These are phyloP conservation scores for Vespertilio murinus DNA, from an alignment of 2,797 vertebrate genomes.

Conservation along the genomic window DNA sequence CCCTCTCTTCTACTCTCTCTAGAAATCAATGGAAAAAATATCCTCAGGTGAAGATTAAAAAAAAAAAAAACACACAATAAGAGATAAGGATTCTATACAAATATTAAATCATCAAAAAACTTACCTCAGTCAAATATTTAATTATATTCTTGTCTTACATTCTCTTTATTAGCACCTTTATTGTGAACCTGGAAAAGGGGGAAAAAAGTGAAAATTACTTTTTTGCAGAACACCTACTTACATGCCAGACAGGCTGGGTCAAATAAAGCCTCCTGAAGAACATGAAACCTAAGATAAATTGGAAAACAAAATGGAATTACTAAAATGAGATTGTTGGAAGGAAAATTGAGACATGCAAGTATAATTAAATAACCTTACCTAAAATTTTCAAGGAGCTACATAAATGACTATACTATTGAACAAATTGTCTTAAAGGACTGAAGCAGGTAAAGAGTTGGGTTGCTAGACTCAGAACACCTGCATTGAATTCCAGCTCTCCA, in stretches of 20 bases:
- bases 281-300: background rate
- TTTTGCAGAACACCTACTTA: background rate
- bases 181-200: slow-evolving; percentile 48
- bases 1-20: no score
- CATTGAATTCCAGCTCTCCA: background rate
- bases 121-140: slow-evolving; percentile 72
- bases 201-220: slow-evolving; percentile 42
- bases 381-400: background rate
- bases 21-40: no score
- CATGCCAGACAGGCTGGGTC: background rate
- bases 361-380: background rate
- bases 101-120: slow-evolving; percentile 37
- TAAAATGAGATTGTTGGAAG: background rate
- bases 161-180: slow-evolving; percentile 75
- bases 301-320: background rate
- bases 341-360: background rate
- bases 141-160: slow-evolving; percentile 71
- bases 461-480: background rate
- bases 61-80: background rate
- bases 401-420: background rate
- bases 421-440: background rate
- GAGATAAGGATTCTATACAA: background rate
- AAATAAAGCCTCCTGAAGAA: background rate
- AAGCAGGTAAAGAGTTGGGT: background rate
- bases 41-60: no score